These are phyloP conservation scores for Protodeltote pygarga DNA, from an alignment of 2,888 invertebrate genomes.

Conservation along the genomic window DNA sequence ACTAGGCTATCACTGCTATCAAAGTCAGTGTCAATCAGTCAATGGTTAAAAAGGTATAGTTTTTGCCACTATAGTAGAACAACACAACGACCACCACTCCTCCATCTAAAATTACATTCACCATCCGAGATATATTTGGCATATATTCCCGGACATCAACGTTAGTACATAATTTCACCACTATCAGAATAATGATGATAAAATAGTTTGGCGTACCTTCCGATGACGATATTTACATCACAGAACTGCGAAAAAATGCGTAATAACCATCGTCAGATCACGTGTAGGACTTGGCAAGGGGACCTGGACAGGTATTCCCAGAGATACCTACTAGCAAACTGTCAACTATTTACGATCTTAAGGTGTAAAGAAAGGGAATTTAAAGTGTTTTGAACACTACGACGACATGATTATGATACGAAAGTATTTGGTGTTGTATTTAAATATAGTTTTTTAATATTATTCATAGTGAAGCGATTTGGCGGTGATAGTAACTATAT, in stretches of 20 bases:
- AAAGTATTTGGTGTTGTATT: conserved; percentile 7
- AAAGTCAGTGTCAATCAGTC: no score
- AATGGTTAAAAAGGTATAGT: no score
- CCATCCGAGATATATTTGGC: conserved; percentile 35
- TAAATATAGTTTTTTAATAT: conserved; percentile 8
- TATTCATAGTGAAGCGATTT: conserved; percentile 10
- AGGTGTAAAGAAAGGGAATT: not conserved
- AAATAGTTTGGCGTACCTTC: conserved; percentile 18
- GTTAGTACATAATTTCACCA: conserved; percentile 19
- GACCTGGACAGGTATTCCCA: not conserved
- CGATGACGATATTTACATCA: conserved; percentile 40
- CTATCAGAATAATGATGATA: conserved; percentile 39
- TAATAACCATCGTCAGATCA: conserved; percentile 23
- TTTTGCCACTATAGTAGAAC: not conserved
- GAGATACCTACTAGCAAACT: not conserved
- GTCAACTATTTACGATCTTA: conserved; percentile 9
- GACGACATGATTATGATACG: not conserved
- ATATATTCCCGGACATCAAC: conserved; percentile 31
- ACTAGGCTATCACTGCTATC: no score
- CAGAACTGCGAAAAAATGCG: conserved; percentile 9
- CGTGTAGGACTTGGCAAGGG: conserved; percentile 24
- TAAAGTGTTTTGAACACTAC: not conserved
- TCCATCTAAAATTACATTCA: conserved; percentile 15
- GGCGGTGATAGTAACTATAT: not conserved
- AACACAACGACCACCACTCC: conserved; percentile 7